Conservation (phyloP, 2,113 vertebrate species). For the Acanthochromis polyacanthus region DNA sequence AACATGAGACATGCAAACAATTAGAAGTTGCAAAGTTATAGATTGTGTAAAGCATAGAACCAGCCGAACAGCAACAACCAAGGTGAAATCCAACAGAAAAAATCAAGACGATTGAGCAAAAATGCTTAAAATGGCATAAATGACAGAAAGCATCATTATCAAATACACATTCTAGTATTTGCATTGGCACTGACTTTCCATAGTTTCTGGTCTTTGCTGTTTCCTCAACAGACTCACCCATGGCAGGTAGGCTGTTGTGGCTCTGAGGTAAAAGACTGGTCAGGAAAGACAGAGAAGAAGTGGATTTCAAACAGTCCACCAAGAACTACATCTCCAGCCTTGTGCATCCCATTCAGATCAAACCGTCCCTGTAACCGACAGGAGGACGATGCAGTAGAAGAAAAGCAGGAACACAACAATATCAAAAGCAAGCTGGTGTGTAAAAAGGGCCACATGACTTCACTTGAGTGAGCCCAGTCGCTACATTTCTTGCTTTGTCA, state of each 20-base stretch:
- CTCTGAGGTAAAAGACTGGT: conserved; percentile 53
- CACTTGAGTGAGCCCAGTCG: not conserved
- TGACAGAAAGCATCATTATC: too few relatives aligned
- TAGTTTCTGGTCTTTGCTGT: not conserved
- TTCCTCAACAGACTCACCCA: conserved; percentile 41
- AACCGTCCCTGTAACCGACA: conserved; percentile 55
- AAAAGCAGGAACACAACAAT: conserved; percentile 1
- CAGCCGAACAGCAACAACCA: not conserved
- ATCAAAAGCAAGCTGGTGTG: not conserved
- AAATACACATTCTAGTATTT: too few relatives aligned
- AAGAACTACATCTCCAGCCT: conserved; percentile 59
- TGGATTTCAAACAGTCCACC: conserved; percentile 64
- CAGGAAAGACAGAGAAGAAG: conserved; percentile 50
- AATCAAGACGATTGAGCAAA: not conserved
- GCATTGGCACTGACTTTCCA: not conserved
- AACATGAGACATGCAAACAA: not conserved
- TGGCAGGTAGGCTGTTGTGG: conserved; percentile 53
- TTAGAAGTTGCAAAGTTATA: not conserved
- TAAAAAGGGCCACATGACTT: conserved; percentile 30
- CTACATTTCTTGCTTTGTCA: not conserved
- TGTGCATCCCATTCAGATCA: conserved; percentile 61
- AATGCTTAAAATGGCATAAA: too few relatives aligned
- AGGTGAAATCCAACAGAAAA: not conserved
- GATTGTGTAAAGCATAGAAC: not conserved
- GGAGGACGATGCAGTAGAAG: not conserved